Percentiles rank a stretch among this genome's conserved stretches.
phyloP scores from a whole-genome alignment of 2,113 vertebrate species.

The Phainopepla nitens region DNA sequence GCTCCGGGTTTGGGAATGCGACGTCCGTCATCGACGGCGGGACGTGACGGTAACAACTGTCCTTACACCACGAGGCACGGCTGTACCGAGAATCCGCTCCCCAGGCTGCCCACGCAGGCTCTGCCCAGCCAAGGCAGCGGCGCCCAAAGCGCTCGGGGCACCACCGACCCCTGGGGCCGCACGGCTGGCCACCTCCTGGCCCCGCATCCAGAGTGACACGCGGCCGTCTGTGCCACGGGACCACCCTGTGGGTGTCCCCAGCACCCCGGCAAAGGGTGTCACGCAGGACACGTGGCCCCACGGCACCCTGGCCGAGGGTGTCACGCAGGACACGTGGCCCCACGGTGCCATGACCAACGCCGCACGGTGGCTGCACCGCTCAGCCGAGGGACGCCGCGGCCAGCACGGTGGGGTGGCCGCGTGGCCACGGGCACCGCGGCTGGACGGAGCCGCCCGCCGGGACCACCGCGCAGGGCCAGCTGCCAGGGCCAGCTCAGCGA shows the following conservation, averaged over 20 bases:
- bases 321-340: not conserved
- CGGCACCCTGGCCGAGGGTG: not conserved
- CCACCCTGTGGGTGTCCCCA: rapidly evolving
- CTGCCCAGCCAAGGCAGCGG: rapidly evolving
- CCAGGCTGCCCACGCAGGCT: not conserved
- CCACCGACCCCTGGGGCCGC: not conserved
- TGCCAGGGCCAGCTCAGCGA: not conserved
- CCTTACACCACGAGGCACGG: not conserved
- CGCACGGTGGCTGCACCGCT: rapidly evolving
- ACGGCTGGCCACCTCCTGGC: rapidly evolving
- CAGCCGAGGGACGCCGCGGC: rapidly evolving
- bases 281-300: not conserved
- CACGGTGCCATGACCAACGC: rapidly evolving
- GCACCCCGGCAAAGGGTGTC: not conserved
- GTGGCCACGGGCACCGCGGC: not conserved
- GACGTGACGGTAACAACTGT: not conserved
- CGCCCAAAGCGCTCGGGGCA: rapidly evolving
- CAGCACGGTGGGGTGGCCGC: rapidly evolving
- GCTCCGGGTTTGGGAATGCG: not conserved
- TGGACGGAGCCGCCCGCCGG: rapidly evolving
- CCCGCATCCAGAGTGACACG: rapidly evolving
- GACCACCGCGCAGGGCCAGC: rapidly evolving
- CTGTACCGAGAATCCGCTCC: not conserved
- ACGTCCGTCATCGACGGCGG: not conserved
- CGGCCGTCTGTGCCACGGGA: rapidly evolving